phyloP scores from a whole-genome alignment of 1,140 invertebrate genomes.

The Caenorhabditis inopinata region DNA sequence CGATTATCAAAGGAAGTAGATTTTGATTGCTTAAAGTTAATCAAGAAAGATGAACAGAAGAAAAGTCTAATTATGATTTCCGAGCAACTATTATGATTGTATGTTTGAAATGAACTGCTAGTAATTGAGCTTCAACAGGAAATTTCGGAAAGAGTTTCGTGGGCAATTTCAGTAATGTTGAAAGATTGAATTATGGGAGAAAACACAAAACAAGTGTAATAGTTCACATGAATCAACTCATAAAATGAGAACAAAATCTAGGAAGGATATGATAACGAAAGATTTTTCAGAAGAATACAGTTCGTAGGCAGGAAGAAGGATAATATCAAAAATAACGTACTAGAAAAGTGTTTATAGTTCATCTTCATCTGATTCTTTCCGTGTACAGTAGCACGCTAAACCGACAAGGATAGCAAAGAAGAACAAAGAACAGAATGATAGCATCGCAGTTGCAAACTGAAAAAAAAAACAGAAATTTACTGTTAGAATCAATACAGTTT shows the following conservation, averaged over 20 bases:
- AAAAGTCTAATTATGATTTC: neutral
- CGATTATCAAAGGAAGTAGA: neutral
- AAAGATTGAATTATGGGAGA: neutral
- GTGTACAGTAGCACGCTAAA: slow-evolving; percentile 65
- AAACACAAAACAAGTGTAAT: neutral
- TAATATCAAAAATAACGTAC: neutral
- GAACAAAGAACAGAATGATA: slow-evolving; percentile 65
- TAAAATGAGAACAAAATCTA: neutral
- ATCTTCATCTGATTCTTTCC: slow-evolving; percentile 64
- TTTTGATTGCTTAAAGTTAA: neutral
- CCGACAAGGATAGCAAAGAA: slow-evolving; percentile 66
- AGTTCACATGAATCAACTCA: slow-evolving; percentile 3
- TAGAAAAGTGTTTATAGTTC: slow-evolving; percentile 48
- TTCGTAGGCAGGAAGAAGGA: neutral
- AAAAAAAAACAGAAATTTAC: neutral
- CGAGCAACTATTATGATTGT: neutral
- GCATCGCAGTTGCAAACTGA: slow-evolving; percentile 65
- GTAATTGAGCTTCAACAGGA: slow-evolving; percentile 15
- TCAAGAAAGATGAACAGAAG: neutral
- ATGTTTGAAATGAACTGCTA: neutral
- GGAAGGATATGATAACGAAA: neutral
- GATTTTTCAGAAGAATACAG: neutral
- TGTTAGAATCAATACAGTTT: too few relatives aligned
- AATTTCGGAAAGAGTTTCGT: slow-evolving; percentile 26
- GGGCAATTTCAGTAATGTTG: neutral